Evolutionary conservation across 2,797 vertebrate species (phyloP).

Genomic region (Lepus oiostolus): DNA sequence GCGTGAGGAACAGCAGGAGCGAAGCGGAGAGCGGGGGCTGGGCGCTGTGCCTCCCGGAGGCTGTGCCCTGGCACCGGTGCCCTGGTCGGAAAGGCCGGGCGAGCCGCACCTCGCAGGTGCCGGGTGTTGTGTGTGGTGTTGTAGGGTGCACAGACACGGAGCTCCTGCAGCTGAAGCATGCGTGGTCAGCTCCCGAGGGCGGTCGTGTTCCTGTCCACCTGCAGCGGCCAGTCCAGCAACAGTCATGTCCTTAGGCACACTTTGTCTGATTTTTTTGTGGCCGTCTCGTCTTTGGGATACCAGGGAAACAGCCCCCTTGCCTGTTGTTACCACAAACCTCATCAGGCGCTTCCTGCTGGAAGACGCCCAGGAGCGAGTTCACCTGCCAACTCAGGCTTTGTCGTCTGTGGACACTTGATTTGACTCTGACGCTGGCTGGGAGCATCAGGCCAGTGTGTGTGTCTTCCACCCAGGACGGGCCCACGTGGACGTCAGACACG

Average conservation of each 20-base stretch:
- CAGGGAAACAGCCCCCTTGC: background rate
- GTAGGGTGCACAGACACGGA: too few species aligned
- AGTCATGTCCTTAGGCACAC: background rate
- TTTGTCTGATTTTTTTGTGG: background rate
- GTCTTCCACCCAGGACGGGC: too few species aligned
- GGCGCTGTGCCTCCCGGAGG: too few species aligned
- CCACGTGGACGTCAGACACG: background rate
- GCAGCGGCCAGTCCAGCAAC: background rate
- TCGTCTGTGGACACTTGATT: background rate
- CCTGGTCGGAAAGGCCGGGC: too few species aligned
- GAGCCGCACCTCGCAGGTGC: too few species aligned
- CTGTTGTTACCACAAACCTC: background rate
- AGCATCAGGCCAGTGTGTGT: background rate
- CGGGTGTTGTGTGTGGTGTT: too few species aligned
- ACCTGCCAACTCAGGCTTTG: background rate
- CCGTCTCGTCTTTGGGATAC: background rate
- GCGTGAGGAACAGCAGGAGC: too few species aligned
- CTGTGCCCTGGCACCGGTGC: too few species aligned
- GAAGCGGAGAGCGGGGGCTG: too few species aligned
- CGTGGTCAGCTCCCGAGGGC: too few species aligned
- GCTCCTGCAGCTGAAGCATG: too few species aligned
- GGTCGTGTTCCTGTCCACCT: background rate
- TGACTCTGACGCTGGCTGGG: background rate
- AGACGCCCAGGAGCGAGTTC: background rate
- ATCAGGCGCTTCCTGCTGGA: background rate